Percentiles rank a stretch among this genome's conserved stretches.
Evolutionary conservation across 1,140 invertebrate species (phyloP).

Genomic region (Drosophila nebulosa): DNA sequence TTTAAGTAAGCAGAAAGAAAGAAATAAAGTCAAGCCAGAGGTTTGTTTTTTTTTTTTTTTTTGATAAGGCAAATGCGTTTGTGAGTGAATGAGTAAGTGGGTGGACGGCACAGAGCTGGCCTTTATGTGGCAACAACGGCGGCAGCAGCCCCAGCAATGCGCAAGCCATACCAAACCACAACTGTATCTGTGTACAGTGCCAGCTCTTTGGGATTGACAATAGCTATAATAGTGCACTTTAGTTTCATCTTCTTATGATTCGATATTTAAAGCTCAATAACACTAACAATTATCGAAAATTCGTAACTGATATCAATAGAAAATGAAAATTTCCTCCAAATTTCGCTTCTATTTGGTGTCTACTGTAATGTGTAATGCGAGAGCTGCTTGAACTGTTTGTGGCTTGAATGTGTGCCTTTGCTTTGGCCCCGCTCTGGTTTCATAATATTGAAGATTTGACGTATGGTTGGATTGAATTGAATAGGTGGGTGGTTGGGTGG

Average conservation of each 20-base stretch:
- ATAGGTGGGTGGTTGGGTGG: background rate
- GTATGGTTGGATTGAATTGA: background rate
- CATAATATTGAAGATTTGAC: background rate
- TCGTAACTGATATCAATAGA: too few relatives aligned
- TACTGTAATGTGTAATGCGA: slow-evolving; percentile 23
- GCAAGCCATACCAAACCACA: slow-evolving; percentile 21
- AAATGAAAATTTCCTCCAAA: background rate
- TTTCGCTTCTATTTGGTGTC: background rate
- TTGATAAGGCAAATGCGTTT: background rate
- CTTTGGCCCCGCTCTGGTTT: slow-evolving; percentile 1
- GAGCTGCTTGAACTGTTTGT: background rate
- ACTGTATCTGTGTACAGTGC: slow-evolving; percentile 4
- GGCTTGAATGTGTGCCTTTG: background rate
- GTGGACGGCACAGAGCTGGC: background rate
- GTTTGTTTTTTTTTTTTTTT: background rate
- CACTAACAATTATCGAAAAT: too few relatives aligned
- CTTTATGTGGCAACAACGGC: slow-evolving; percentile 7
- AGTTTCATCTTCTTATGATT: too few relatives aligned
- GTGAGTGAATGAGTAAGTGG: background rate
- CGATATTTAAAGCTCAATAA: too few relatives aligned
- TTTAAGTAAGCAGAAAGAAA: background rate
- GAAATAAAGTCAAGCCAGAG: background rate
- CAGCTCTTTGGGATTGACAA: background rate
- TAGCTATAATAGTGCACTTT: background rate
- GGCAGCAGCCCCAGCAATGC: slow-evolving; percentile 36